Conservation (phyloP, 2,113 vertebrate species). For the Lota lota region DNA sequence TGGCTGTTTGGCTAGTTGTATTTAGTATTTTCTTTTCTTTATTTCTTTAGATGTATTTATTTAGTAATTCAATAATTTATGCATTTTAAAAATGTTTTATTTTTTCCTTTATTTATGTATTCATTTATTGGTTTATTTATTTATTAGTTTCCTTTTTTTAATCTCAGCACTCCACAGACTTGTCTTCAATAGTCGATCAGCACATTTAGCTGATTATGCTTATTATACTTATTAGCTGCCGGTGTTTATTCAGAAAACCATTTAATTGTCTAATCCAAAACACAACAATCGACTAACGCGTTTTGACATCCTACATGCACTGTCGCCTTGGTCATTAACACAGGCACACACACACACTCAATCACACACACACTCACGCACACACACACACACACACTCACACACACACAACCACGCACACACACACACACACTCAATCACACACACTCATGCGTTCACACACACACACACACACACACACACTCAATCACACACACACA, state of each 20-base stretch:
- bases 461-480: conserved; percentile 12
- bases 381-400: conserved; percentile 27
- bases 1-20: too few relatives aligned
- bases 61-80: background rate
- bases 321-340: too few relatives aligned
- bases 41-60: background rate
- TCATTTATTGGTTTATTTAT: background rate
- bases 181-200: background rate
- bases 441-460: too few relatives aligned
- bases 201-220: too few relatives aligned
- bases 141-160: background rate
- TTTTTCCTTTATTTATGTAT: background rate
- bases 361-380: background rate
- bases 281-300: too few relatives aligned
- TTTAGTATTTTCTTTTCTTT: too few relatives aligned
- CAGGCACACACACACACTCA: background rate
- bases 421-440: background rate
- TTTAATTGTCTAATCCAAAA: too few relatives aligned
- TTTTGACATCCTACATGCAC: too few relatives aligned
- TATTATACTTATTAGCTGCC: too few relatives aligned
- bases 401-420: conserved; percentile 18
- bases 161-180: background rate
- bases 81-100: background rate
- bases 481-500: too few relatives aligned
- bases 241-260: too few relatives aligned